Base-by-base conservation (phyloP, 2,797 vertebrate genomes). In the Coreius guichenoti region DNA sequence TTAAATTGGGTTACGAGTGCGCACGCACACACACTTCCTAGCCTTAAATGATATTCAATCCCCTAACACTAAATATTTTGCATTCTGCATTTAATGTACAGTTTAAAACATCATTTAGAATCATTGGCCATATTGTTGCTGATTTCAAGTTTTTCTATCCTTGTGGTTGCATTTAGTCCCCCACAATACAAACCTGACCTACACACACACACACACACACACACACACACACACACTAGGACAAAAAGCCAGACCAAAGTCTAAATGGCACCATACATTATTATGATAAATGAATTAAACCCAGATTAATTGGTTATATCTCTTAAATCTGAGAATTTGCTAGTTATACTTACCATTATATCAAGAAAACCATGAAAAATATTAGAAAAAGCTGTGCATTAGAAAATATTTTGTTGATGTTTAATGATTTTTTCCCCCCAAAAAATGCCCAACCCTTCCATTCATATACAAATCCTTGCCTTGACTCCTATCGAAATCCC, bases 401-500 rank as follows among this genome's bases (percentile, higher is more conserved):
- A 23, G 8, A 58, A 63, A 8, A 16, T 63, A 16, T 45, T 7
- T 63, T 17, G 3, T 23, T 16, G 36, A 19, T 9, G 14, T 72
- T 56, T 31, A 14, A 29, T 19, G 1, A 29, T 31, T 43, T 31
- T 43, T 9, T 0, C 2, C 26, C 21, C 9, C 3, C 0, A 21
- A 23, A 72, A 75, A 14, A 49, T 36, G 61, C 63, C 17, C 17
- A 29, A 29, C 72, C 58, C 73, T 43, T 26, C 49, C 69, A 51
- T 51, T 73, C 29, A 84, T 11, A 7, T 29, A 56, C n/a, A 61
- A 83, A 89, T 89, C 76, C 86, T 90, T 83, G 86, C 85, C 80
- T 87, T 82, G 58, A 84, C 86, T 81, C 29, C 67, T 82, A 81
- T 87, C 39, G 68, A 87, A 56, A 86, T 72, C 72, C 75, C 90